phyloP scores from a whole-genome alignment of 2,797 vertebrate genomes.

The Capromys pilorides region DNA sequence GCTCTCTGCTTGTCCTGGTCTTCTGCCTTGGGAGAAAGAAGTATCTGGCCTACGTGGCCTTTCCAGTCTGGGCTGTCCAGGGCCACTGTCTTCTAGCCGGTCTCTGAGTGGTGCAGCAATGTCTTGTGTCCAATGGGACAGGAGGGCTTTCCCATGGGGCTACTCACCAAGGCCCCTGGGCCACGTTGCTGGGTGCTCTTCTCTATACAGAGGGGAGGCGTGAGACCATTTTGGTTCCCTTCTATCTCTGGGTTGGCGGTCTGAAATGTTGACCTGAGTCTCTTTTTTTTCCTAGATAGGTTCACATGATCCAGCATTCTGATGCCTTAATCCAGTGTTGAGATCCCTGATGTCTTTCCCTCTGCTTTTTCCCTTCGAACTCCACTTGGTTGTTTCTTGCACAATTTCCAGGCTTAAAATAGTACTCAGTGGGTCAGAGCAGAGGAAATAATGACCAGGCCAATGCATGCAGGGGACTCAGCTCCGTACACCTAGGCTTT shows the following conservation, averaged over 20 bases:
- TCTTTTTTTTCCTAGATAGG: not conserved
- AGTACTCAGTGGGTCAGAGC: not conserved
- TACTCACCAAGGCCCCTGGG: rapidly evolving
- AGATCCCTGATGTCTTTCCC: not conserved
- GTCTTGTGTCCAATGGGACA: not conserved
- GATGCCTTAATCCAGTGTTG: too few species aligned
- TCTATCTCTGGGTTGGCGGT: not conserved
- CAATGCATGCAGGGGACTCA: not conserved
- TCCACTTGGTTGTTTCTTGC: not conserved
- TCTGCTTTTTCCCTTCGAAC: not conserved
- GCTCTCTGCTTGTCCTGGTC: not conserved
- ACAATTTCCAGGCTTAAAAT: not conserved
- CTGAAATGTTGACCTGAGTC: not conserved
- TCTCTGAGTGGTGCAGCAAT: not conserved
- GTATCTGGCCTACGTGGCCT: not conserved
- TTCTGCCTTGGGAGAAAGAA: not conserved
- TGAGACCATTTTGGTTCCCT: too few species aligned
- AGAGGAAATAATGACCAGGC: not conserved
- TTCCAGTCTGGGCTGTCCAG: too few species aligned
- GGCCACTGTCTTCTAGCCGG: not conserved
- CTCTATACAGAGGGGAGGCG: not conserved
- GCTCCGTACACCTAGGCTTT: not conserved
- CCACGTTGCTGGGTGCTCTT: not conserved
- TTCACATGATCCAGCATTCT: not conserved
- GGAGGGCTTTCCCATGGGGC: not conserved